phyloP scores from a whole-genome alignment of 2,113 vertebrate species.

The Ivindomyrus marchei region DNA sequence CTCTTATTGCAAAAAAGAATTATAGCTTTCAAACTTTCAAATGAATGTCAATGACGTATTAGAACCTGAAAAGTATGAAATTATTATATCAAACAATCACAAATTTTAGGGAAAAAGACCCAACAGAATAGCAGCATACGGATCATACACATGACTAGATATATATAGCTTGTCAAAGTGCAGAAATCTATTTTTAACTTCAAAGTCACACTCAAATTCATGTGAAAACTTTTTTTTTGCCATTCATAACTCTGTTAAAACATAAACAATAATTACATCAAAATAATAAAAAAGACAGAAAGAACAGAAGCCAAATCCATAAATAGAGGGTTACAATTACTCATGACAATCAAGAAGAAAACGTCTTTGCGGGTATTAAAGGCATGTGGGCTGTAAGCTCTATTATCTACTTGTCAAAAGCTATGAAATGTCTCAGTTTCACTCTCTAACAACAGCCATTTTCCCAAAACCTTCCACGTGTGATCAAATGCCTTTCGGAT shows the following conservation, averaged over 20 bases:
- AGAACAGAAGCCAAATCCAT: background rate
- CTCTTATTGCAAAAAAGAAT: background rate
- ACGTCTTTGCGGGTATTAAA: background rate
- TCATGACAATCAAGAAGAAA: background rate
- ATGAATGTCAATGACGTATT: background rate
- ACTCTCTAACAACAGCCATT: background rate
- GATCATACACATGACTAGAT: background rate
- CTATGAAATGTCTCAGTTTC: slow-evolving; percentile 10
- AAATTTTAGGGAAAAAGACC: background rate
- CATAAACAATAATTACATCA: background rate
- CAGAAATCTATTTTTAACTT: background rate
- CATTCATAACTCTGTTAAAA: background rate
- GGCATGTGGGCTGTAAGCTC: background rate
- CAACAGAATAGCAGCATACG: background rate
- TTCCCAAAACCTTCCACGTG: background rate
- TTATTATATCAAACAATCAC: background rate
- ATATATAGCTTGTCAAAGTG: background rate
- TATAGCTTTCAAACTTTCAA: background rate
- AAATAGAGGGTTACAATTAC: background rate
- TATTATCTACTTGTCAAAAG: background rate
- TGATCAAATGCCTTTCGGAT: slow-evolving; percentile 3
- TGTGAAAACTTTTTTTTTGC: background rate
- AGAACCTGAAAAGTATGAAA: background rate
- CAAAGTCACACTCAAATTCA: background rate
- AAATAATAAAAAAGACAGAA: background rate